Evolutionary conservation across 2,888 invertebrate species (phyloP).

Genomic region (Palloptera scutellata): DNA sequence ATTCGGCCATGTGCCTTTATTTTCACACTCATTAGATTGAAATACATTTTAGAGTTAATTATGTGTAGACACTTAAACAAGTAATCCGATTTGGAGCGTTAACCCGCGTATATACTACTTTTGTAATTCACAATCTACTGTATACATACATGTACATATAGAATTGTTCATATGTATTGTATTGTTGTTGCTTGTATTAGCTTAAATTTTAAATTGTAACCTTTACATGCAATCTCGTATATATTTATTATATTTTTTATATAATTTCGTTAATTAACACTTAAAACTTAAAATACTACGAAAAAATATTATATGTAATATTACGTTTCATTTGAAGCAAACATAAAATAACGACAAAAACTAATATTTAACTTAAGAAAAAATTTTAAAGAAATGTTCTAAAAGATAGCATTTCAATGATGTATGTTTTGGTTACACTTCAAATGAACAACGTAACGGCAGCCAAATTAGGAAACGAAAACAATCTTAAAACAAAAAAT

Average conservation of each 20-base stretch:
- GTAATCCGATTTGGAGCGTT: slow-evolving; percentile 19
- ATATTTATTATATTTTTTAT: not conserved
- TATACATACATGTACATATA: slow-evolving; percentile 8
- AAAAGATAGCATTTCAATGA: not conserved
- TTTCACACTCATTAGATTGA: slow-evolving; percentile 45
- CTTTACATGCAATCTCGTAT: slow-evolving; percentile 5
- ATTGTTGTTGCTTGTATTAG: slow-evolving; percentile 17
- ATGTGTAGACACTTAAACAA: slow-evolving; percentile 11
- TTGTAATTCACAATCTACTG: slow-evolving; percentile 21
- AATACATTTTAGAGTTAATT: slow-evolving; percentile 36
- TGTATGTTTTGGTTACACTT: slow-evolving; percentile 24
- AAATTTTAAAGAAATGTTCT: not conserved
- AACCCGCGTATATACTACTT: slow-evolving; percentile 10
- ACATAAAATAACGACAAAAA: not conserved
- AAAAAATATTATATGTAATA: not conserved
- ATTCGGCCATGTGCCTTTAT: slow-evolving; percentile 43
- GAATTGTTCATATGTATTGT: not conserved
- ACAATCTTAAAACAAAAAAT: slow-evolving; percentile 32
- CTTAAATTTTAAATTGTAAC: slow-evolving; percentile 19
- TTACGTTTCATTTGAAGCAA: not conserved
- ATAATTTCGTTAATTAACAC: slow-evolving; percentile 5
- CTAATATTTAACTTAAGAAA: too few species aligned
- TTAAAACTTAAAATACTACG: slow-evolving; percentile 23
- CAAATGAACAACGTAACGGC: slow-evolving; percentile 34
- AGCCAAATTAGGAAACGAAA: slow-evolving; percentile 39